Percentiles rank a stretch among this genome's conserved stretches.
phyloP scores from a whole-genome alignment of 2,797 vertebrate genomes.

The Malacoraja senta region DNA sequence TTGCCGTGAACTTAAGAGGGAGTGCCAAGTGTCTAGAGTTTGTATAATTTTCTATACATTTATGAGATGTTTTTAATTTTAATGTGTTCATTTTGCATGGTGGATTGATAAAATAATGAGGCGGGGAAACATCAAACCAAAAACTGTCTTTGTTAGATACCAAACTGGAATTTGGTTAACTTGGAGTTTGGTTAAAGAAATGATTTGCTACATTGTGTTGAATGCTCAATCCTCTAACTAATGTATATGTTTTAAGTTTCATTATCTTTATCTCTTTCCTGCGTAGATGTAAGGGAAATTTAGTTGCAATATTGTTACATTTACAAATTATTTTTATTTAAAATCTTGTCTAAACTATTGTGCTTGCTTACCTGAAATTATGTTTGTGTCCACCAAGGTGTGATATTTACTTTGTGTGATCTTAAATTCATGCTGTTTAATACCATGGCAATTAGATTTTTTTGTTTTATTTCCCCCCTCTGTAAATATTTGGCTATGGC shows the following conservation, averaged over 20 bases:
- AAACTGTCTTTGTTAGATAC: background rate
- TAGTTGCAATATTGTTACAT: background rate
- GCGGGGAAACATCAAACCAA: background rate
- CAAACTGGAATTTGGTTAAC: background rate
- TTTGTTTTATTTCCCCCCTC: constrained; percentile 42
- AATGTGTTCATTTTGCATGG: background rate
- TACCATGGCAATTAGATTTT: background rate
- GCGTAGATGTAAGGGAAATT: background rate
- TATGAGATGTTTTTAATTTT: background rate
- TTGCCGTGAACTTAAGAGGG: constrained; percentile 3
- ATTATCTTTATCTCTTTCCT: constrained; percentile 18
- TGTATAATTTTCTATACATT: background rate
- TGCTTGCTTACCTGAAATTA: background rate
- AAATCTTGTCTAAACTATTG: background rate
- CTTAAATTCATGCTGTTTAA: background rate
- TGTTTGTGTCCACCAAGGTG: background rate
- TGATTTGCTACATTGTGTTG: background rate
- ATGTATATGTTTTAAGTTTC: background rate
- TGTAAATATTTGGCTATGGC: background rate
- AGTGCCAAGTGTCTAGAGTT: constrained; percentile 10
- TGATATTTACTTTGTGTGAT: background rate
- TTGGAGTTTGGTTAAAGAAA: background rate
- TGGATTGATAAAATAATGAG: background rate
- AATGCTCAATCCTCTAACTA: background rate
- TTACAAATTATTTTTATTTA: background rate